A percentile compares a stretch with the other conserved stretches of the same genome.
These are phyloP conservation scores for Ephestia elutella DNA, from an alignment of 1,140 invertebrate species.

Conservation along the genomic window DNA sequence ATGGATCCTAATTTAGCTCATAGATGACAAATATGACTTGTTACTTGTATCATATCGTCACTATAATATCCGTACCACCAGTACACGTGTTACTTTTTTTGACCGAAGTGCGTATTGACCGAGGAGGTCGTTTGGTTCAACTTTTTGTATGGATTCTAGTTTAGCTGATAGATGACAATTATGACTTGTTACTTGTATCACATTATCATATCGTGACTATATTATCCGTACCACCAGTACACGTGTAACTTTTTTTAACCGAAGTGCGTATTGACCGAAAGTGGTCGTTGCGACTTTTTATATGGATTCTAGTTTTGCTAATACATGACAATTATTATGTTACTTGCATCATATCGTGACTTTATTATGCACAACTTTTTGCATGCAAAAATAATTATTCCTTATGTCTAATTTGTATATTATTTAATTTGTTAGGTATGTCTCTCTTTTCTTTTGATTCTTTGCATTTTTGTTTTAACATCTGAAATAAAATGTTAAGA, in stretches of 20 bases:
- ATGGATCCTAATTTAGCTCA: not conserved
- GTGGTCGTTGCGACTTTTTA: not conserved
- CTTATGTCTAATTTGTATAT: too few species aligned
- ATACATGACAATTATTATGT: too few species aligned
- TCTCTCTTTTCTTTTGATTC: not conserved
- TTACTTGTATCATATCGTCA: too few species aligned
- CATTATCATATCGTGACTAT: too few species aligned
- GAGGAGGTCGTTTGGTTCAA: not conserved
- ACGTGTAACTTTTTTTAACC: not conserved
- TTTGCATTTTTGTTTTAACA: not conserved
- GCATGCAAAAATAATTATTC: too few species aligned
- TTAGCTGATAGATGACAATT: too few species aligned
- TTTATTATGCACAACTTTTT: too few species aligned
- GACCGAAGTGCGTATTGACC: not conserved
- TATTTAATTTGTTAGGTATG: not conserved
- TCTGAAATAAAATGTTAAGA: not conserved
- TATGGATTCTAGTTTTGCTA: not conserved
- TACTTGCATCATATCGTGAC: too few species aligned
- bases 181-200: too few species aligned
- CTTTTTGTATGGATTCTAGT: not conserved
- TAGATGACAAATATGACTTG: too few species aligned
- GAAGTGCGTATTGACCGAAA: not conserved
- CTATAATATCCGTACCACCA: too few species aligned
- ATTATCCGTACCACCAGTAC: too few species aligned
- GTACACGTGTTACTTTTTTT: not conserved